phyloP scores from a whole-genome alignment of 2,113 vertebrate genomes.

The Merops nubicus region DNA sequence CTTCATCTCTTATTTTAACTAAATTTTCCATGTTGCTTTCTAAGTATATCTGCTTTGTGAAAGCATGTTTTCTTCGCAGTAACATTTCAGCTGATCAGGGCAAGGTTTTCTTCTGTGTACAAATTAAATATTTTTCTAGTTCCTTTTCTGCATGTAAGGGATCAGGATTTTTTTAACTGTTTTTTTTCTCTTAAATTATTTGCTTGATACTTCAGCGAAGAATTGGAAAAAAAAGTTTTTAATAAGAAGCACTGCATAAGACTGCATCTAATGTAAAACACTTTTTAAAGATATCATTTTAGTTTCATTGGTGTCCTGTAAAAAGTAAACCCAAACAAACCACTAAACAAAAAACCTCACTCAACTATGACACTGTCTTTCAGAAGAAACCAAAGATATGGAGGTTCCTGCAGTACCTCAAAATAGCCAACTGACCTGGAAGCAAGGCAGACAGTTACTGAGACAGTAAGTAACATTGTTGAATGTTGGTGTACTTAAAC shows the following conservation, averaged over 20 bases:
- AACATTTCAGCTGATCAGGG: not conserved
- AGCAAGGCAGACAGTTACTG: constrained; percentile 96
- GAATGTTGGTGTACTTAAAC: not conserved
- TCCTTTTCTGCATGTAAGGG: not conserved
- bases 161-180: not conserved
- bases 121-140: not conserved
- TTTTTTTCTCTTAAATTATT: not conserved
- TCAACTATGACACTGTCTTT: not conserved
- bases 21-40: not conserved
- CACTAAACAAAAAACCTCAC: not conserved
- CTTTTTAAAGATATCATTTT: not conserved
- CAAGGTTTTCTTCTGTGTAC: not conserved
- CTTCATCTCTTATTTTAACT: not conserved
- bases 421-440: constrained; percentile 98
- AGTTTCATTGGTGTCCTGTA: not conserved
- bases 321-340: not conserved
- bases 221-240: not conserved
- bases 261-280: not conserved
- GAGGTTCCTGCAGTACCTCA: constrained; percentile 92
- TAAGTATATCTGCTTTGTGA: not conserved
- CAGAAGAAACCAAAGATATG: constrained; percentile 98
- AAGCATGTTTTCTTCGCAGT: not conserved
- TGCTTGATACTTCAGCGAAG: not conserved
- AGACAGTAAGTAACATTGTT: constrained; percentile 88
- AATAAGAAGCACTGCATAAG: not conserved